phyloP scores from a whole-genome alignment of 2,113 vertebrate species.

The Pristiophorus japonicus region DNA sequence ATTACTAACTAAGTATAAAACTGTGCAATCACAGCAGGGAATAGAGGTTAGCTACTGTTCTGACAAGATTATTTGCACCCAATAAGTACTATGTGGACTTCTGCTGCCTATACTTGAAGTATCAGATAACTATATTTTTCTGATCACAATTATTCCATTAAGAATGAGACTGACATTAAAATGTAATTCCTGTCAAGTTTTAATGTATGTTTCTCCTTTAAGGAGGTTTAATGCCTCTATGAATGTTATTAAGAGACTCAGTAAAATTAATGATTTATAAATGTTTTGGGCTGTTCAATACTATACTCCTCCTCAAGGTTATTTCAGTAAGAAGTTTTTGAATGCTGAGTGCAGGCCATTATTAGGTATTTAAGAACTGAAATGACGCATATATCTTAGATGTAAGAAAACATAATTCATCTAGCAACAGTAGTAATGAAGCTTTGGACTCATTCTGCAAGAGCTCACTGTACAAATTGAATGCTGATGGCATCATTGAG shows the following conservation, averaged over 20 bases:
- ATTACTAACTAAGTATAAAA: background rate
- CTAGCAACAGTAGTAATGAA: background rate
- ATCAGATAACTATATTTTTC: background rate
- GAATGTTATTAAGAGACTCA: background rate
- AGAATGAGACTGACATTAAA: background rate
- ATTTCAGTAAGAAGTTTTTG: background rate
- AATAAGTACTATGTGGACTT: background rate
- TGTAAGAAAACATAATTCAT: background rate
- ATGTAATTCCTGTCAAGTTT: slow-evolving; percentile 6
- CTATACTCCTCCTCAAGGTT: background rate
- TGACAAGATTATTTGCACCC: background rate
- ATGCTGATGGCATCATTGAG: background rate
- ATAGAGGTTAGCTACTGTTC: background rate
- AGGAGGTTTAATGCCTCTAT: background rate
- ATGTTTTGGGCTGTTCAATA: background rate
- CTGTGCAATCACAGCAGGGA: background rate
- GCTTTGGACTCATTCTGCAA: background rate
- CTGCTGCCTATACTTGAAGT: background rate
- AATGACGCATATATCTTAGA: background rate
- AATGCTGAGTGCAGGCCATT: background rate
- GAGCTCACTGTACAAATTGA: background rate
- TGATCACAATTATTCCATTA: background rate
- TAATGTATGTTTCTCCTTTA: background rate
- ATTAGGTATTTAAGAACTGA: background rate
- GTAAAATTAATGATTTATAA: slow-evolving; percentile 29